Base-by-base conservation (phyloP, 2,113 vertebrate species). In the Neotoma lepida region DNA sequence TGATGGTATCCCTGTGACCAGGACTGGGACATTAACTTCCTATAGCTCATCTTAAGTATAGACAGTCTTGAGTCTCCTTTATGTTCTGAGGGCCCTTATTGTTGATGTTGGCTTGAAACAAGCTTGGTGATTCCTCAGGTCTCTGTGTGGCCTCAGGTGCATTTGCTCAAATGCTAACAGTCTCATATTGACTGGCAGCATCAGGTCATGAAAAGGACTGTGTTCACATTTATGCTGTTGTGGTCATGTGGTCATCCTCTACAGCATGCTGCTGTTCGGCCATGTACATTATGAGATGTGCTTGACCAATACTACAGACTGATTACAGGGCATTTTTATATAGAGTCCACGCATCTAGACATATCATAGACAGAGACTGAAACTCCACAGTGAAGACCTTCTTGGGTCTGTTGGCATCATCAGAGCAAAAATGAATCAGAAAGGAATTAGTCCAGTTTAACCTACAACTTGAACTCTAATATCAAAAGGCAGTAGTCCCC, bases 121-220 rank as follows among this genome's bases (percentile, higher is more conserved):
- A n/a, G n/a, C n/a, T n/a, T n/a, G n/a, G n/a, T n/a, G n/a, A n/a
- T n/a, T n/a, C n/a, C n/a, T n/a, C n/a, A n/a, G n/a, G n/a, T n/a
- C n/a, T n/a, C n/a, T n/a, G n/a, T n/a, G n/a, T n/a, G n/a, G n/a
- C 99, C 99, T 98, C 99, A 92, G 90, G 99, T 98, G 63, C 99
- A 99, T 7, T 97, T 98, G 96, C 98, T n/a, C n/a, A n/a, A n/a
- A n/a, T n/a, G n/a, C n/a, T n/a, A n/a, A n/a, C n/a, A n/a, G n/a
- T n/a, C n/a, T n/a, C n/a, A n/a, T n/a, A n/a, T n/a, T n/a, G n/a
- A n/a, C n/a, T n/a, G n/a, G n/a, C n/a, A n/a, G n/a, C n/a, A n/a
- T n/a, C n/a, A n/a, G n/a, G n/a, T n/a, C n/a, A n/a, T n/a, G n/a
- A n/a, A n/a, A n/a, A n/a, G n/a, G n/a, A n/a, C n/a, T n/a, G n/a